Conservation (phyloP, 2,888 invertebrate genomes). For the Liodrosophila aerea region DNA sequence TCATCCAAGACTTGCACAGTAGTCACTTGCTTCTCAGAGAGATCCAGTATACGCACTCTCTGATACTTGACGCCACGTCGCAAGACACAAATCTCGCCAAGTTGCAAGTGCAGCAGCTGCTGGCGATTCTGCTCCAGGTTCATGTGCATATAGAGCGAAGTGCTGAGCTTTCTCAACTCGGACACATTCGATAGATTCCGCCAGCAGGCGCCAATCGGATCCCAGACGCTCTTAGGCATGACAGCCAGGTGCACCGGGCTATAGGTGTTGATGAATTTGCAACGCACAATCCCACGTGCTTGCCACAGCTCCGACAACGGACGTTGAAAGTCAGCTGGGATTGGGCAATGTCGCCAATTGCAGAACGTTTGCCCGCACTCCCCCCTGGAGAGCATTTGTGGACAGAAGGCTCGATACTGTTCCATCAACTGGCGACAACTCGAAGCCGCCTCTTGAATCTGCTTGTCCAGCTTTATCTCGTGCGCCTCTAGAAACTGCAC, state of each 20-base stretch:
- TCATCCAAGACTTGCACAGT: slow-evolving; percentile 52
- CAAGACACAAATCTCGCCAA: slow-evolving; percentile 44
- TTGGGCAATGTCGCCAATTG: slow-evolving; percentile 23
- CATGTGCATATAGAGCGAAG: slow-evolving; percentile 26
- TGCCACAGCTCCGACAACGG: background rate
- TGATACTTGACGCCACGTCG: slow-evolving; percentile 2
- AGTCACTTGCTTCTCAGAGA: background rate
- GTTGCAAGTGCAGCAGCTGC: background rate
- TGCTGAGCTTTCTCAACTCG: background rate
- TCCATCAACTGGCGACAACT: slow-evolving; percentile 19
- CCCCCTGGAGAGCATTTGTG: slow-evolving; percentile 23
- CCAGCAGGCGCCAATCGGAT: slow-evolving; percentile 25
- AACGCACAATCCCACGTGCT: slow-evolving; percentile 18
- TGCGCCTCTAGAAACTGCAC: slow-evolving; percentile 42
- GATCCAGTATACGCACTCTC: slow-evolving; percentile 50
- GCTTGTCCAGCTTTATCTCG: slow-evolving; percentile 7
- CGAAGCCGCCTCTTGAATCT: slow-evolving; percentile 6
- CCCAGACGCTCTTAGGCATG: slow-evolving; percentile 27
- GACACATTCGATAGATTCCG: background rate
- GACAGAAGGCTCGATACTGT: slow-evolving; percentile 18
- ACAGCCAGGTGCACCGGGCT: slow-evolving; percentile 41
- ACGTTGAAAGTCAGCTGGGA: slow-evolving; percentile 20
- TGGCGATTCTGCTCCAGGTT: slow-evolving; percentile 14
- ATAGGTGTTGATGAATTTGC: slow-evolving; percentile 31
- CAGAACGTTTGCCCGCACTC: slow-evolving; percentile 34